A percentile compares a stretch with the other conserved stretches of the same genome.
These are phyloP conservation scores for Halcyon smyrnensis DNA, from an alignment of 2,797 vertebrate genomes.

Conservation along the genomic window DNA sequence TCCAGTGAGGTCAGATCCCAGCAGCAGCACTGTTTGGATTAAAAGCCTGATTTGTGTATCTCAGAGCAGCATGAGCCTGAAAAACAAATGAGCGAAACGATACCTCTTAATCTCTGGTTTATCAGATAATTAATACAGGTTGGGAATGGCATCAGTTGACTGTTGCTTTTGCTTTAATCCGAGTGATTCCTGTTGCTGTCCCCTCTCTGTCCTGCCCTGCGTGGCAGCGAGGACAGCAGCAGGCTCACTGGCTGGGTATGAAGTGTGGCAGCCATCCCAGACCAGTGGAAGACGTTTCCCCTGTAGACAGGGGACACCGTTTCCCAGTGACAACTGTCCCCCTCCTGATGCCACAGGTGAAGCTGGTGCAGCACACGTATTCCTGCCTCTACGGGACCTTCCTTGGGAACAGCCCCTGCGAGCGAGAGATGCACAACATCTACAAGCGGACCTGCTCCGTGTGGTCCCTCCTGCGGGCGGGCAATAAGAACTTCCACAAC, in stretches of 20 bases:
- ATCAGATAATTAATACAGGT: background rate
- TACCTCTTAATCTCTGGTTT: background rate
- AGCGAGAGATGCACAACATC: conserved; percentile 93
- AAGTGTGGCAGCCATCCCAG: background rate
- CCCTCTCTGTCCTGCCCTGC: background rate
- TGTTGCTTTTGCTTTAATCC: background rate
- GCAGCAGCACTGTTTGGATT: background rate
- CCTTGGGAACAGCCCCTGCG: conserved; percentile 93
- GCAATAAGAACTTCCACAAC: conserved; percentile 99
- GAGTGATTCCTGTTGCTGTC: background rate
- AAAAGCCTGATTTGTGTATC: background rate
- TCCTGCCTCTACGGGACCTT: conserved; percentile 98
- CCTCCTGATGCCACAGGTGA: conserved; percentile 83
- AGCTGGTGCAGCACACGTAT: conserved; percentile 97
- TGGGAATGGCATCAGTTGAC: background rate
- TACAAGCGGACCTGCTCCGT: conserved; percentile 95
- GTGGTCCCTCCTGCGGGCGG: conserved; percentile 93
- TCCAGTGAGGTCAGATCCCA: background rate
- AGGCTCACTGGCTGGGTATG: background rate
- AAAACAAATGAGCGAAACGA: background rate
- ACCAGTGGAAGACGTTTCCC: background rate
- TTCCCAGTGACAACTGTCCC: rapidly evolving
- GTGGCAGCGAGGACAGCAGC: background rate
- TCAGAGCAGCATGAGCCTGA: background rate
- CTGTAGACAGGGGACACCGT: background rate